Percentiles rank a stretch among this genome's conserved stretches.
Conservation (phyloP, 2,113 vertebrate genomes). For the Cromileptes altivelis region DNA sequence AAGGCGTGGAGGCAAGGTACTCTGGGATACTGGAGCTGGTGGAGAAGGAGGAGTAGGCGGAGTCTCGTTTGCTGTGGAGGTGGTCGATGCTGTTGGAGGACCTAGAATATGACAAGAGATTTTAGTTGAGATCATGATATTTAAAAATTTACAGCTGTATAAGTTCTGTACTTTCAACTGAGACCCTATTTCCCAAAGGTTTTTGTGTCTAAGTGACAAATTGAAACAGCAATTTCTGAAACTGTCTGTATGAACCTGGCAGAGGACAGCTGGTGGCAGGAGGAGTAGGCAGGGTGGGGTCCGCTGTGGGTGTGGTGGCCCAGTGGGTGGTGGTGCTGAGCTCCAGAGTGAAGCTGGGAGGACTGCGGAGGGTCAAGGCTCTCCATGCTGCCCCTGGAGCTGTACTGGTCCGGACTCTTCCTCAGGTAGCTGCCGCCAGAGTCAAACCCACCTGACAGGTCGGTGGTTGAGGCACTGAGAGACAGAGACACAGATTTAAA, state of each 20-base stretch:
- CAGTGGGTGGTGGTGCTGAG: conserved; percentile 62
- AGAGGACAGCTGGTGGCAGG: conserved; percentile 91
- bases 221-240: too few species aligned
- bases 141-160: too few species aligned
- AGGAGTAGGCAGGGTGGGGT: conserved; percentile 86
- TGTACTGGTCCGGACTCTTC: conserved; percentile 95
- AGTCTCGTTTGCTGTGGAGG: conserved; percentile 96
- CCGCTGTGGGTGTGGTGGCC: conserved; percentile 49
- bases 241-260: conserved; percentile 84
- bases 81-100: conserved; percentile 96
- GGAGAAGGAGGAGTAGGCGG: conserved; percentile 97
- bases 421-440: conserved; percentile 85
- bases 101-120: conserved; percentile 79
- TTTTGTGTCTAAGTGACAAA: too few species aligned
- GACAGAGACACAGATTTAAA: neutral
- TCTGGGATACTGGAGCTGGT: conserved; percentile 95
- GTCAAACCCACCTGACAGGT: conserved; percentile 88
- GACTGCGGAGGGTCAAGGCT: conserved; percentile 88
- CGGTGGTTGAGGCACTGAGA: conserved; percentile 91
- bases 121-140: neutral
- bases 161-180: too few species aligned
- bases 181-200: too few species aligned
- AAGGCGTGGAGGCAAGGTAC: conserved; percentile 82
- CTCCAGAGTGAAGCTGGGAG: conserved; percentile 50
- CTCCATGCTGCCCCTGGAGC: conserved; percentile 97